A percentile compares a stretch with the other conserved stretches of the same genome.
phyloP scores from a whole-genome alignment of 2,113 vertebrate genomes.

The Paracanthobrama guichenoti region DNA sequence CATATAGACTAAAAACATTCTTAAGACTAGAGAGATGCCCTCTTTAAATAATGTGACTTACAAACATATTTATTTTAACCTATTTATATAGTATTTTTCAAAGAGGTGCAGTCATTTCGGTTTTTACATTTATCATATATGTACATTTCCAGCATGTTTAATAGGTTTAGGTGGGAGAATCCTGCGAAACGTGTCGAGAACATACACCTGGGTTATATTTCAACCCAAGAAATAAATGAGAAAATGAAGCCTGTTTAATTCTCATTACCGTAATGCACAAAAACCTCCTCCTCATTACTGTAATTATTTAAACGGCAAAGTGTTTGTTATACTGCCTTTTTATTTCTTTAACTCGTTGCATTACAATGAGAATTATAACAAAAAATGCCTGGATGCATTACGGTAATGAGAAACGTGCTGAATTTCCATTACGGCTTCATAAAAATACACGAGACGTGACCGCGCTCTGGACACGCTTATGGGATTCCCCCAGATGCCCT shows the following conservation, averaged over 20 bases:
- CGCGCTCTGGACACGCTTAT: neutral
- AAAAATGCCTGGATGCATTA: neutral
- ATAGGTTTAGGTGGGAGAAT: conserved; percentile 17
- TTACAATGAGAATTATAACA: neutral
- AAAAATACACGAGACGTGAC: neutral
- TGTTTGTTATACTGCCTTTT: neutral
- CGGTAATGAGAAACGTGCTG: neutral
- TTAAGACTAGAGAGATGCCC: neutral
- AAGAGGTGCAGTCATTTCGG: conserved; percentile 57
- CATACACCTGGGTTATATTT: neutral
- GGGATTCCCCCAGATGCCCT: conserved; percentile 44
- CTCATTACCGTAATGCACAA: neutral
- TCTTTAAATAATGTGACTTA: conserved; percentile 69
- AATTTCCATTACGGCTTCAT: neutral
- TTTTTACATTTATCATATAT: conserved; percentile 7
- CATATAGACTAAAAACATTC: neutral
- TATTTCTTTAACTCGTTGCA: too few relatives aligned
- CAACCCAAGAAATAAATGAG: neutral
- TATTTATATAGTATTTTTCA: conserved; percentile 71
- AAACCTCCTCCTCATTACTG: neutral
- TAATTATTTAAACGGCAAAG: neutral
- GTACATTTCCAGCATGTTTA: conserved; percentile 29
- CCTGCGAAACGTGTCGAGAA: neutral
- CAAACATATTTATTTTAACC: conserved; percentile 77
- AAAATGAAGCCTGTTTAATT: neutral